phyloP scores from a whole-genome alignment of 2,113 vertebrate genomes.

The Saguinus midas region DNA sequence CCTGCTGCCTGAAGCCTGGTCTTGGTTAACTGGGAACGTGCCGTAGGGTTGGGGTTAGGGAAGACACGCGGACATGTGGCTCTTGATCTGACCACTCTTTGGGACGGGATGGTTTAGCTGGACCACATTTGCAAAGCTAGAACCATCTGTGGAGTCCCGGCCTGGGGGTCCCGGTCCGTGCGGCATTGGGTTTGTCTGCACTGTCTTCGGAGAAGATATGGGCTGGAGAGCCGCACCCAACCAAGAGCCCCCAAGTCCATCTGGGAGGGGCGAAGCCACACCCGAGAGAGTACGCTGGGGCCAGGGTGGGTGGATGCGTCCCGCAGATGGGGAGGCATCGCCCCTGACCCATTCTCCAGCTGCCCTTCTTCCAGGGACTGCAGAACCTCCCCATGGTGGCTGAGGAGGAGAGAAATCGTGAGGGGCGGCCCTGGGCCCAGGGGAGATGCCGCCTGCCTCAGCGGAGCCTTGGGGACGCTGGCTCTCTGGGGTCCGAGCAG shows the following conservation, averaged over 20 bases:
- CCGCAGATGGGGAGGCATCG: rapidly evolving
- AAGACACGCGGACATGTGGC: neutral
- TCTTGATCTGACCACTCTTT: rapidly evolving
- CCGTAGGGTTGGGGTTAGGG: rapidly evolving
- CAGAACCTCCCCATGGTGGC: neutral
- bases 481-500: neutral
- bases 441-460: neutral
- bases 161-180: no score
- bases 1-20: neutral
- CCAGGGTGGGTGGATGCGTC: no score
- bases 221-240: neutral
- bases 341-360: neutral
- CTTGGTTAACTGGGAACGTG: neutral
- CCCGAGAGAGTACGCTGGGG: no score
- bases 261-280: neutral
- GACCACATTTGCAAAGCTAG: neutral
- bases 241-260: neutral
- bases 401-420: neutral
- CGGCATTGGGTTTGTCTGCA: rapidly evolving
- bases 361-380: neutral
- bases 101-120: rapidly evolving
- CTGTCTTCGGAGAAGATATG: neutral
- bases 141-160: rapidly evolving
- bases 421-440: neutral
- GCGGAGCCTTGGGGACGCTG: rapidly evolving